Base-by-base conservation (phyloP, 2,113 vertebrate species). In the Chelonoidis abingdonii region DNA sequence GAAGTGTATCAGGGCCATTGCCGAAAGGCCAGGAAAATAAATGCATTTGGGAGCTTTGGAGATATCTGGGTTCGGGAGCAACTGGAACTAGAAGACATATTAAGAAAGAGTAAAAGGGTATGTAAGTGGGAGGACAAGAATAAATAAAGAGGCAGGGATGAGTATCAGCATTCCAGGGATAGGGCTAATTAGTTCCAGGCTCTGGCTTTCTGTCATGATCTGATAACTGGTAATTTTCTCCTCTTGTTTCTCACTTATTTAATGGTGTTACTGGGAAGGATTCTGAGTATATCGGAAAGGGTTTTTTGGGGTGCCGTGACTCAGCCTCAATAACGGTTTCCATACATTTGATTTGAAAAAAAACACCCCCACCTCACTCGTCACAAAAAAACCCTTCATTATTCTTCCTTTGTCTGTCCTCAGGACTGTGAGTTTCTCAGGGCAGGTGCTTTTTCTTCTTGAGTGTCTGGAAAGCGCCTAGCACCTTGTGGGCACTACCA, bases 371-470 rank as follows among this genome's bases (percentile, higher is more conserved):
- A 4, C 4, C 54, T 4, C 8, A 56, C 24, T 4, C 24, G 1
- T 19, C 24, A 1, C 56, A 27, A 57, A 57, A 69, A 62, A 62
- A 35, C 12, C 88, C 88, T 86, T 84, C 72, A 80, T 83, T 92
- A 79, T 75, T 89, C 31, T 93, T 72, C 84, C 83, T 80, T 38
- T 53, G 17, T 93, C 80, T 92, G 78, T 76, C 72, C 44, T 80
- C 80, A 62, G 0, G 0, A 0, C 35, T 53, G 49, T 29, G 56
- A 87, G 80, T 50, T 78, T 81, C 87, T 21, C 0, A 1, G 35
- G 62, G 76, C 90, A 91, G 85, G 90, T 85, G 84, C 80, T 93
- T 96, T 57, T 49, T 87, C 50, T 50, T 83, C 0, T 0, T 47
- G 2, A 57, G 29, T 29, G 22, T 44, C 75, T 50, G 44, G 24